Percentiles rank a stretch among this genome's conserved stretches.
These are phyloP conservation scores for Rousettus leschenaultii DNA, from an alignment of 2,113 vertebrate species.

Conservation along the genomic window DNA sequence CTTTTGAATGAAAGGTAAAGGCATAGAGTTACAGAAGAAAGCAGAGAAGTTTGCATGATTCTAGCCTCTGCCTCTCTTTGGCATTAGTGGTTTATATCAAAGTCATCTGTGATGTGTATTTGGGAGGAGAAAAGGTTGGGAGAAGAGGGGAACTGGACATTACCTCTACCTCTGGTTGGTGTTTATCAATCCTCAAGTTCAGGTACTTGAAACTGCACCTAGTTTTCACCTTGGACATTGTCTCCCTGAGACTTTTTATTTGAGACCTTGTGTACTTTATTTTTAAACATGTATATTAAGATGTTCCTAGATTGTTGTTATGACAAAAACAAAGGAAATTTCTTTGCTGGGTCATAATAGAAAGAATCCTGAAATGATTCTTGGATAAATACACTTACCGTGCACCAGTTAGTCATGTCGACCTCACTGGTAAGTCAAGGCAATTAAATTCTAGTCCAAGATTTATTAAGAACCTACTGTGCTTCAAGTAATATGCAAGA, in stretches of 20 bases:
- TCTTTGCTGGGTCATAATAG: background rate
- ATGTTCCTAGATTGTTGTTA: background rate
- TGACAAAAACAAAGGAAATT: constrained; percentile 2
- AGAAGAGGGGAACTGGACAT: background rate
- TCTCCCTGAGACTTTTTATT: background rate
- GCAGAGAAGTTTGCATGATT: background rate
- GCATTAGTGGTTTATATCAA: background rate
- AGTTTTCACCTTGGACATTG: background rate
- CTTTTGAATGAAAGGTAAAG: background rate
- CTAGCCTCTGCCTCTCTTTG: background rate
- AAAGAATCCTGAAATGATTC: background rate
- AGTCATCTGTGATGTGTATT: background rate
- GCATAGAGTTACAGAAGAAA: background rate
- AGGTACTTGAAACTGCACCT: background rate
- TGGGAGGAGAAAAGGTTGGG: background rate
- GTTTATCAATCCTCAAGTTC: background rate
- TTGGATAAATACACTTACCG: background rate
- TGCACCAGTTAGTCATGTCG: background rate
- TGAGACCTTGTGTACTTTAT: background rate
- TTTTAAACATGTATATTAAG: background rate
- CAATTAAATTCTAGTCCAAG: background rate
- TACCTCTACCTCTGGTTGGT: background rate
- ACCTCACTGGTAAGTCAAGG: background rate
- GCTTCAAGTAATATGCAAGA: background rate
- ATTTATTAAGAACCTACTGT: background rate